A percentile compares a stretch with the other conserved stretches of the same genome.
These are phyloP conservation scores for Drosophila tanythrix DNA, from an alignment of 2,888 invertebrate species.

Conservation along the genomic window DNA sequence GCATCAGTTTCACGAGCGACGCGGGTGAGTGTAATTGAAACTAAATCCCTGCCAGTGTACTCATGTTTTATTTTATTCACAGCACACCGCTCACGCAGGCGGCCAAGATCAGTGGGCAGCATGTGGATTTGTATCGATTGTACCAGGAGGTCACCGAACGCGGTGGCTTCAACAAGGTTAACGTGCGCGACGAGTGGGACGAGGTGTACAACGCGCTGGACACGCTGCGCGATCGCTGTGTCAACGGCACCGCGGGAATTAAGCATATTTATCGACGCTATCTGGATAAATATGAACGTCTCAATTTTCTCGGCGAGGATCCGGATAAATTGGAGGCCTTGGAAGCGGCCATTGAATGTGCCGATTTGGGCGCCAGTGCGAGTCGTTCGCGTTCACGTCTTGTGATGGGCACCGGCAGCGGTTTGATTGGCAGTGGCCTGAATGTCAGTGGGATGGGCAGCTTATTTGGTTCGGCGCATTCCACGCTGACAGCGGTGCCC, in stretches of 20 bases:
- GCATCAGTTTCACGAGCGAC: conserved; percentile 94
- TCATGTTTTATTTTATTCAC: conserved; percentile 30
- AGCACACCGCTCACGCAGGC: conserved; percentile 87
- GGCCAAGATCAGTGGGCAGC: conserved; percentile 94
- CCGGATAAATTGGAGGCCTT: conserved; percentile 91
- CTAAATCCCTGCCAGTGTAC: neutral
- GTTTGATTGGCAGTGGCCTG: conserved; percentile 86
- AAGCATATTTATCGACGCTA: conserved; percentile 93
- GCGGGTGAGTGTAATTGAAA: conserved; percentile 89
- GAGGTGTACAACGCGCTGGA: conserved; percentile 91
- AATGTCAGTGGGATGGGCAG: conserved; percentile 85
- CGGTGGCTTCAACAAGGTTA: conserved; percentile 98
- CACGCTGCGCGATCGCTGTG: conserved; percentile 92
- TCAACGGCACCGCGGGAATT: conserved; percentile 94
- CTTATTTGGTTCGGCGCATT: conserved; percentile 61
- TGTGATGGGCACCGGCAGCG: conserved; percentile 86
- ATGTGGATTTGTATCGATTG: conserved; percentile 95
- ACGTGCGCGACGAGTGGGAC: conserved; percentile 95
- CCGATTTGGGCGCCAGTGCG: conserved; percentile 88
- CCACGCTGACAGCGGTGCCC: conserved; percentile 86
- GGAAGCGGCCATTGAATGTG: conserved; percentile 83
- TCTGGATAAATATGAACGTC: conserved; percentile 95
- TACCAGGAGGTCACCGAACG: conserved; percentile 96
- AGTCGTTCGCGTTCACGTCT: conserved; percentile 87
- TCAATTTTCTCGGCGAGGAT: conserved; percentile 95